Evolutionary conservation across 2,888 invertebrate genomes (phyloP).

Genomic region (Crocallis elinguaria): DNA sequence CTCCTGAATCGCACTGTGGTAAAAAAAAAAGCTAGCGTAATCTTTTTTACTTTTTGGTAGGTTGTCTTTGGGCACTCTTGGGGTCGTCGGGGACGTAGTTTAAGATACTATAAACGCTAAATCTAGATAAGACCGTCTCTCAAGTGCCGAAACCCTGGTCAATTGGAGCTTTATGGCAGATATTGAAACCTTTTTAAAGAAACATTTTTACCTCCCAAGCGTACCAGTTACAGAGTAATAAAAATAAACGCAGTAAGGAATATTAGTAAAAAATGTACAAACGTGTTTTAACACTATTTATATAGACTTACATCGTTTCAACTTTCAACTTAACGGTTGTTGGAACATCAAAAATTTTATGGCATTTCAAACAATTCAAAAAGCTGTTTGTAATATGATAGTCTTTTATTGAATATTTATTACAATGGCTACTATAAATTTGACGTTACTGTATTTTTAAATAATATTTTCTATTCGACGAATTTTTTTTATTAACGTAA

Average conservation of each 20-base stretch:
- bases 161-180: too few relatives aligned
- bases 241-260: conserved; percentile 11
- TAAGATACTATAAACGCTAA: too few relatives aligned
- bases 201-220: too few relatives aligned
- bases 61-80: too few relatives aligned
- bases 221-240: too few relatives aligned
- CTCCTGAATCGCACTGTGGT: too few relatives aligned
- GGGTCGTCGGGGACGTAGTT: too few relatives aligned
- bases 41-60: too few relatives aligned
- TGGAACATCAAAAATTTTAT: conserved; percentile 7
- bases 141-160: too few relatives aligned
- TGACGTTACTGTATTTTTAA: background rate
- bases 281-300: conserved; percentile 2
- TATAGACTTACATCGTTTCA: background rate
- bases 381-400: conserved; percentile 5
- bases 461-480: background rate
- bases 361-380: background rate
- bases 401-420: background rate
- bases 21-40: too few relatives aligned
- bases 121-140: too few relatives aligned
- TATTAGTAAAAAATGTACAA: conserved; percentile 26
- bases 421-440: background rate
- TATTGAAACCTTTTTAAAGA: too few relatives aligned
- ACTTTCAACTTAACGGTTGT: background rate
- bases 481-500: background rate